Conservation (phyloP, 2,888 invertebrate genomes). For the Trisateles emortualis region DNA sequence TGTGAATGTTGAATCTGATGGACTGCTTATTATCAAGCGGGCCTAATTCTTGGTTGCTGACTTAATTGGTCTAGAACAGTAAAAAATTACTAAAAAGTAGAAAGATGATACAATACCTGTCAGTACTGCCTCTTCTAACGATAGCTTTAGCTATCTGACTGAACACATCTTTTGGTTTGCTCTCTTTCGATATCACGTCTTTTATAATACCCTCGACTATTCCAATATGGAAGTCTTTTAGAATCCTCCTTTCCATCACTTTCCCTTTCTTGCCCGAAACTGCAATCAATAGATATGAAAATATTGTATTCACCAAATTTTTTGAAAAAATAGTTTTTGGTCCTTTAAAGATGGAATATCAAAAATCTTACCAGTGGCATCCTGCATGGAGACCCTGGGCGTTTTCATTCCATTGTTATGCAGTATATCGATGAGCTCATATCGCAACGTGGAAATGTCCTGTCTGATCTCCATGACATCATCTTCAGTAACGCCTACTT, state of each 20-base stretch:
- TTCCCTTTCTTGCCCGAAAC: conserved; percentile 94
- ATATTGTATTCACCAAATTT: not conserved
- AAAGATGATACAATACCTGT: conserved; percentile 52
- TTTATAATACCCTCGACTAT: conserved; percentile 93
- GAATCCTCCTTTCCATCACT: conserved; percentile 94
- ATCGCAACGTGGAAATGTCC: conserved; percentile 97
- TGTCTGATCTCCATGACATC: conserved; percentile 99
- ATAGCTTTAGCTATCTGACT: conserved; percentile 94
- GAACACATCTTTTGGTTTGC: conserved; percentile 92
- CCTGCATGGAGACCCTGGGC: conserved; percentile 89
- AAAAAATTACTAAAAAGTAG: not conserved
- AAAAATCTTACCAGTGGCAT: conserved; percentile 87
- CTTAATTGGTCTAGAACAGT: too few relatives aligned
- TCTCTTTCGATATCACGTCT: conserved; percentile 90
- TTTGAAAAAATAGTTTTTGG: too few relatives aligned
- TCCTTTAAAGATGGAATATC: too few relatives aligned
- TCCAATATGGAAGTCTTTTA: conserved; percentile 96
- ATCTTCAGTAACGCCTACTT: conserved; percentile 97
- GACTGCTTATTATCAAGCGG: too few relatives aligned
- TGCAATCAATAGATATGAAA: conserved; percentile 60
- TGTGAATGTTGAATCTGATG: too few relatives aligned
- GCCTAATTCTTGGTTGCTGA: too few relatives aligned
- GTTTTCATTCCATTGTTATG: conserved; percentile 95
- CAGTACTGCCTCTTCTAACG: conserved; percentile 86
- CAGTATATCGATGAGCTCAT: conserved; percentile 96